Percentiles rank a stretch among this genome's conserved stretches.
Evolutionary conservation across 2,113 vertebrate genomes (phyloP).

Genomic region (Psilopsiagon aurifrons): DNA sequence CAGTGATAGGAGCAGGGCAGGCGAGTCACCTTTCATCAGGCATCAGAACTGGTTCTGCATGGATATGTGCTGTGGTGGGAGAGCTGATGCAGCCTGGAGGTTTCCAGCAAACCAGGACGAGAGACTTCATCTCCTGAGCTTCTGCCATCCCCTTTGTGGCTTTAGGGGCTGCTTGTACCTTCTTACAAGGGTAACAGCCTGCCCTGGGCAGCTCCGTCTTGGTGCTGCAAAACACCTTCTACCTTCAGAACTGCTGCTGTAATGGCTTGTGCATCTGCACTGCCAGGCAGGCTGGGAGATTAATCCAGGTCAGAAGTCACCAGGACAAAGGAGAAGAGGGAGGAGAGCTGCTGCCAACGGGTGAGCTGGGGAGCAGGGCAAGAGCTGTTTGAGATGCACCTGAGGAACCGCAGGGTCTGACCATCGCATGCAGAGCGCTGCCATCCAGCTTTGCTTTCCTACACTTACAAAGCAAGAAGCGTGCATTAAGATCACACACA

Average conservation of each 20-base stretch:
- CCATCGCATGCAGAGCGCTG: rapidly evolving
- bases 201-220: not conserved
- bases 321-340: not conserved
- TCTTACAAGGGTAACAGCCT: not conserved
- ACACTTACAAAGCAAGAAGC: not conserved
- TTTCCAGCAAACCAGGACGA: not conserved
- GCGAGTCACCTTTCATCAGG: not conserved
- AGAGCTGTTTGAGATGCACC: not conserved
- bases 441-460: not conserved
- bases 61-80: rapidly evolving
- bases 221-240: not conserved
- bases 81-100: not conserved
- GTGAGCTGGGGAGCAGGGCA: not conserved
- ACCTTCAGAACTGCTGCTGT: not conserved
- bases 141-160: not conserved
- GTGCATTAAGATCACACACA: not conserved
- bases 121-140: not conserved
- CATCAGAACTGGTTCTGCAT: not conserved
- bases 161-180: not conserved
- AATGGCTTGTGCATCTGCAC: not conserved
- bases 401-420: not conserved
- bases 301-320: not conserved
- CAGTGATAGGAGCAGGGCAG: not conserved
- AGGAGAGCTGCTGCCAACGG: not conserved
- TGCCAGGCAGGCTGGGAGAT: rapidly evolving